phyloP scores from a whole-genome alignment of 2,113 vertebrate species.

The Cricetomys ansorgei region DNA sequence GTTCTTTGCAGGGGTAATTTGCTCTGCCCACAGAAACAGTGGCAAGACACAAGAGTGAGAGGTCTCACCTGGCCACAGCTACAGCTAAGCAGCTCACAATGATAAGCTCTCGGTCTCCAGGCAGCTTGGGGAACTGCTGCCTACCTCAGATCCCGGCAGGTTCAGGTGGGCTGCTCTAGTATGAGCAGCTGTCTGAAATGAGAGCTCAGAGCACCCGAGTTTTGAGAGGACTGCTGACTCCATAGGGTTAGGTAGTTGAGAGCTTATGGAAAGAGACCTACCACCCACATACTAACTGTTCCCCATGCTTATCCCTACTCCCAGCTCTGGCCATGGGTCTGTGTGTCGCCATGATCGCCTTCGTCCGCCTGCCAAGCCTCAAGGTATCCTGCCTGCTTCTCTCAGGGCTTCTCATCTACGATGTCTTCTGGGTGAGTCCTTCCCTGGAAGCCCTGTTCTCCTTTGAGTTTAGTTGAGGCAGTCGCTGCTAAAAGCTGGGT shows the following conservation, averaged over 20 bases:
- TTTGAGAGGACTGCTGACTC: background rate
- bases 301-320: slow-evolving; percentile 46
- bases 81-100: background rate
- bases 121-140: background rate
- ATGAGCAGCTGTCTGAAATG: background rate
- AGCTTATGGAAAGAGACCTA: background rate
- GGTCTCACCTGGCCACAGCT: background rate
- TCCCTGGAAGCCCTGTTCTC: slow-evolving; percentile 33
- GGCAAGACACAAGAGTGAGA: background rate
- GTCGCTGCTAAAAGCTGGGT: background rate
- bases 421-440: slow-evolving; percentile 98
- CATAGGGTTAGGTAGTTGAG: background rate
- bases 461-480: slow-evolving; percentile 35
- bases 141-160: background rate
- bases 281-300: background rate
- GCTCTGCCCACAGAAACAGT: background rate
- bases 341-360: slow-evolving; percentile 99
- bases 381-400: slow-evolving; percentile 99
- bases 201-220: background rate
- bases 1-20: background rate
- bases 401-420: slow-evolving; percentile 98
- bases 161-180: background rate
- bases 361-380: slow-evolving; percentile 98
- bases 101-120: background rate
- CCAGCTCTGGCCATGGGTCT: slow-evolving; percentile 98